These are phyloP conservation scores for Synergus umbraculus DNA, from an alignment of 2,888 invertebrate genomes.

Conservation along the genomic window DNA sequence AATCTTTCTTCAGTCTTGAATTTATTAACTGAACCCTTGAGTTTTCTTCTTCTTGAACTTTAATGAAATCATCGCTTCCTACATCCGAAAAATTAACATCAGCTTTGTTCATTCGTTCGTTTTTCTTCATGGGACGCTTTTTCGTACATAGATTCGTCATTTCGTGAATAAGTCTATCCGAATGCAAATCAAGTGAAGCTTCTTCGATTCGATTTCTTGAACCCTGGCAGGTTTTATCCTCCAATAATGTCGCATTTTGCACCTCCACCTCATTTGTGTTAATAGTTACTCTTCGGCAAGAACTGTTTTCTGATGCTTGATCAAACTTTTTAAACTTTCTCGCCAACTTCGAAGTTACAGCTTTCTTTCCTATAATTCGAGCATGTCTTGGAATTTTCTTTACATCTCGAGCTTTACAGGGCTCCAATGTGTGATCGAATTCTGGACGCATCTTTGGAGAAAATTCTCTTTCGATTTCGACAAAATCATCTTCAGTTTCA, in stretches of 20 bases:
- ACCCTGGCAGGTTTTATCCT: background rate
- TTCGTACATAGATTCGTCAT: background rate
- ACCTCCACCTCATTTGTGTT: background rate
- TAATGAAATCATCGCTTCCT: background rate
- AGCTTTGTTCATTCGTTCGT: background rate
- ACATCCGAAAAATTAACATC: conserved; percentile 2
- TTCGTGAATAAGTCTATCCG: background rate
- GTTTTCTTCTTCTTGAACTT: conserved; percentile 59
- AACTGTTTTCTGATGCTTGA: conserved; percentile 41
- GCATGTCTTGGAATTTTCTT: background rate
- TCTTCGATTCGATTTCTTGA: conserved; percentile 6
- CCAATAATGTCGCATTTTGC: conserved; percentile 34
- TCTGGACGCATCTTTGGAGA: background rate
- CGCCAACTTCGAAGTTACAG: background rate
- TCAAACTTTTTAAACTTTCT: conserved; percentile 47
- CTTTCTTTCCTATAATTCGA: conserved; percentile 6
- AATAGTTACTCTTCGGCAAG: background rate
- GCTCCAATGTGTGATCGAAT: background rate
- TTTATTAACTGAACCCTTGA: conserved; percentile 61
- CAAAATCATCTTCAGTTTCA: background rate
- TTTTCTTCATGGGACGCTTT: background rate
- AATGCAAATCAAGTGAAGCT: background rate
- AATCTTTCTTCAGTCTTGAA: conserved; percentile 60
- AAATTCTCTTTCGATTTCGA: background rate
- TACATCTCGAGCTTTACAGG: background rate